A percentile compares a stretch with the other conserved stretches of the same genome.
Conservation (phyloP, 1,140 invertebrate species). For the Brachionus sp. region DNA sequence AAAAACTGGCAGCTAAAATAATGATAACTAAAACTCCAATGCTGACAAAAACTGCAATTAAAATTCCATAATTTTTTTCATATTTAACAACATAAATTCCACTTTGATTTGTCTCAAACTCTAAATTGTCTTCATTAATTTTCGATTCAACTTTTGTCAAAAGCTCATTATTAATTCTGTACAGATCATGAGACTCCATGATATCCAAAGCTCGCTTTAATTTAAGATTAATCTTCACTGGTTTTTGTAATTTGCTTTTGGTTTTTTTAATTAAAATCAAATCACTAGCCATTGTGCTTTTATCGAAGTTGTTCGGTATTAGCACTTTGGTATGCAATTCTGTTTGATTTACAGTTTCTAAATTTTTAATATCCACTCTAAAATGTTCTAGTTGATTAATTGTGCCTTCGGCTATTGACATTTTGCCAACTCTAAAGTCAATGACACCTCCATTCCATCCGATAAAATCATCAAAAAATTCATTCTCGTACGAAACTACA, state of each 20-base stretch:
- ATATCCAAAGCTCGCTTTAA: neutral
- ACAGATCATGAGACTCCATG: neutral
- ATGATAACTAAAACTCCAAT: neutral
- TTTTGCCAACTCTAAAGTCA: neutral
- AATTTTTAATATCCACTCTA: neutral
- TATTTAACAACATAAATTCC: slow-evolving; percentile 31
- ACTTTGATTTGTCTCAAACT: neutral
- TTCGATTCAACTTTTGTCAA: slow-evolving; percentile 11
- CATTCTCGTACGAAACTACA: neutral
- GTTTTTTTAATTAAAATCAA: neutral
- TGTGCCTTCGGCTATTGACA: neutral
- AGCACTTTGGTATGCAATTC: neutral
- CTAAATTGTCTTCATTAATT: neutral
- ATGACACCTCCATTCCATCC: slow-evolving; percentile 9
- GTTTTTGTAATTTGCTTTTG: neutral
- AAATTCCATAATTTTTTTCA: slow-evolving; percentile 14
- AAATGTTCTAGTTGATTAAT: neutral
- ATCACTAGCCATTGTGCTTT: slow-evolving; percentile 11
- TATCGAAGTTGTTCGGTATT: slow-evolving; percentile 3
- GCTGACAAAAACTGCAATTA: neutral
- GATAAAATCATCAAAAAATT: slow-evolving; percentile 20
- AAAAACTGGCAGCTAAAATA: neutral
- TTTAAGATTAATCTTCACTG: neutral
- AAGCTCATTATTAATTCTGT: slow-evolving; percentile 34
- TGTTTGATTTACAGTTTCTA: neutral